These are phyloP conservation scores for Beroe ovata DNA, from an alignment of 37 sponge, comb jelly and placozoan species.

Conservation along the genomic window DNA sequence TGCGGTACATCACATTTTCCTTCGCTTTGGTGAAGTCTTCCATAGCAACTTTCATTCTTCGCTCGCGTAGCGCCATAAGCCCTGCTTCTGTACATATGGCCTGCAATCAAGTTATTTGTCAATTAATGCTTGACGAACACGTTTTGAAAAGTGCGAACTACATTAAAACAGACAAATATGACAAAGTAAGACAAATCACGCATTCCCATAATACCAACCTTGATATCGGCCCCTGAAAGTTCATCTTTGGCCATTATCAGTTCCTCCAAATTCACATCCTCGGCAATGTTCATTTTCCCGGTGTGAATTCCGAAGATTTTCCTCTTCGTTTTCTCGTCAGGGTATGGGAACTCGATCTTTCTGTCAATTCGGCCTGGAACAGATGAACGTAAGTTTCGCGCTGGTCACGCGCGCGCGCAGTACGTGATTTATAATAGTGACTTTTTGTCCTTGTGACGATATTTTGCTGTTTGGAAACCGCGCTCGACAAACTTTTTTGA, in stretches of 20 bases:
- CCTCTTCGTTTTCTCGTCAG: conserved; percentile 93
- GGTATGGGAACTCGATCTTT: conserved; percentile 98
- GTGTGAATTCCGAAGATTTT: conserved; percentile 97
- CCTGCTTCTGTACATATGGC: conserved; percentile 97
- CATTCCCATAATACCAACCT: conserved; percentile 79
- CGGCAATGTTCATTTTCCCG: conserved; percentile 89
- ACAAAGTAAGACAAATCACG: background rate
- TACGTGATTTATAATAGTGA: no score
- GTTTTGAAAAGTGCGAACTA: background rate
- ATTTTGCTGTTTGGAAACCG: no score
- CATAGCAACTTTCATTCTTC: conserved; percentile 92
- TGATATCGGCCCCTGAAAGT: conserved; percentile 96
- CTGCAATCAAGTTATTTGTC: conserved; percentile 42
- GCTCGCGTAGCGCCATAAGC: conserved; percentile 87
- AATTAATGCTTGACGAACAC: background rate
- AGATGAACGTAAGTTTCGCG: no score
- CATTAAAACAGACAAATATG: background rate
- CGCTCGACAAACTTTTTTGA: no score
- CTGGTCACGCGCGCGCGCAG: background rate
- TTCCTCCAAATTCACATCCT: conserved; percentile 92
- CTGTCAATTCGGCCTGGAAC: conserved; percentile 92
- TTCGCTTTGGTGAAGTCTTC: conserved; percentile 94
- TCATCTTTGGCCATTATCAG: conserved; percentile 96
- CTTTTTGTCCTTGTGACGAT: no score
- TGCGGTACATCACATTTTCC: conserved; percentile 93